These are phyloP conservation scores for Mechanitis messenoides DNA, from an alignment of 2,888 invertebrate species.

Conservation along the genomic window DNA sequence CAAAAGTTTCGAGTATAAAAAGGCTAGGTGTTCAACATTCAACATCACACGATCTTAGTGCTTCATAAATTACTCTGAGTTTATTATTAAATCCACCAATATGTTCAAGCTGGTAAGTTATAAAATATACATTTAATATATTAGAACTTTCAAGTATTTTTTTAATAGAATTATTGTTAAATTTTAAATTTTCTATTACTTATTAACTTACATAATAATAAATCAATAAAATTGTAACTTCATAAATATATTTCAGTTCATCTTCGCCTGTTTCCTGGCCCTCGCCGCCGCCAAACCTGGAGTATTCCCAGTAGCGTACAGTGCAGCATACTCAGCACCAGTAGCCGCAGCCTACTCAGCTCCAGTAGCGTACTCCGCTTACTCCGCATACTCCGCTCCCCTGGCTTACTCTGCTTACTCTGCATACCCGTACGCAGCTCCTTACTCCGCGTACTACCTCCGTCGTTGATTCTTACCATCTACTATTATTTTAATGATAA, in stretches of 20 bases:
- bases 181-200: not conserved
- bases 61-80: constrained; percentile 24
- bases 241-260: constrained; percentile 47
- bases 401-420: constrained; percentile 42
- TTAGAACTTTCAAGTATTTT: too few species aligned
- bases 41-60: constrained; percentile 36
- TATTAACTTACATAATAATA: not conserved
- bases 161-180: too few species aligned
- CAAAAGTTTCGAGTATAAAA: constrained; percentile 44
- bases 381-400: constrained; percentile 31
- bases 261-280: constrained; percentile 69
- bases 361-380: constrained; percentile 49
- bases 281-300: constrained; percentile 64
- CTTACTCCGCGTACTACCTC: constrained; percentile 40
- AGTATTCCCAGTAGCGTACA: constrained; percentile 49
- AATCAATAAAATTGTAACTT: constrained; percentile 5
- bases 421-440: constrained; percentile 43
- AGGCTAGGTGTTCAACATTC: constrained; percentile 21
- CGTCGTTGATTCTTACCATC: constrained; percentile 30
- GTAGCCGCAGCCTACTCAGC: constrained; percentile 45
- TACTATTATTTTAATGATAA: not conserved
- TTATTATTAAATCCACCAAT: constrained; percentile 30
- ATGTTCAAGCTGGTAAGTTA: constrained; percentile 46
- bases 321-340: constrained; percentile 44
- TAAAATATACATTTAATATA: constrained; percentile 13